Evolutionary conservation across 2,888 invertebrate genomes (phyloP).

Genomic region (Troilus luridus): DNA sequence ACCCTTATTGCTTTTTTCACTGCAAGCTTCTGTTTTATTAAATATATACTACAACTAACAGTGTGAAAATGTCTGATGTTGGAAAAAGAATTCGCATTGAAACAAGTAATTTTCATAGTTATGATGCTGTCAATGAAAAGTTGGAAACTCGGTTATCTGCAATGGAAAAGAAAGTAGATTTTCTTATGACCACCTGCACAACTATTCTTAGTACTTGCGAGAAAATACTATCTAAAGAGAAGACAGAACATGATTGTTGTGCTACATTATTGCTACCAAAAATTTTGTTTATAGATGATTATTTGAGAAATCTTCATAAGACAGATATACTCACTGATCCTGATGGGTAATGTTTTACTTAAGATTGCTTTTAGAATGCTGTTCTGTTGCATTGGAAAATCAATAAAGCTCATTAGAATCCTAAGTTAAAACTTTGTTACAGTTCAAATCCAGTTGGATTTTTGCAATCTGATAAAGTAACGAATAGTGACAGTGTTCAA

Average conservation of each 20-base stretch:
- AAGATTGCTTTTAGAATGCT: neutral
- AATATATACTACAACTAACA: neutral
- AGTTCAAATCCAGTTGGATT: conserved; percentile 58
- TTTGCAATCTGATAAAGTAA: conserved; percentile 60
- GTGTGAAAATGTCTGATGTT: conserved; percentile 30
- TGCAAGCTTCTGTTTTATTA: neutral
- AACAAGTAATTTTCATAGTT: conserved; percentile 35
- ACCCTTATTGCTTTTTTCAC: neutral
- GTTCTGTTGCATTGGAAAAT: neutral
- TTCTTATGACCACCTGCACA: conserved; percentile 62
- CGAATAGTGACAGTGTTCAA: conserved; percentile 56
- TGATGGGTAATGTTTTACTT: conserved; percentile 34
- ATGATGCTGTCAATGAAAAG: conserved; percentile 59
- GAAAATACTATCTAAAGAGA: conserved; percentile 51
- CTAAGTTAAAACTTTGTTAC: conserved; percentile 22
- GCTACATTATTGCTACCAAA: conserved; percentile 60
- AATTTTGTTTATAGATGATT: conserved; percentile 61
- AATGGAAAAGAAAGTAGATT: conserved; percentile 63
- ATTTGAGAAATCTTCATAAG: conserved; percentile 58
- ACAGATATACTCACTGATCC: conserved; percentile 37
- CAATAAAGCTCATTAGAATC: neutral
- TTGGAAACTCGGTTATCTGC: conserved; percentile 61
- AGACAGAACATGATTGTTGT: conserved; percentile 61
- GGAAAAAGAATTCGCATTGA: conserved; percentile 55
- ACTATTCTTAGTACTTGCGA: conserved; percentile 62